Conservation (phyloP, 2,888 invertebrate genomes). For the Dendrolimus houi region DNA sequence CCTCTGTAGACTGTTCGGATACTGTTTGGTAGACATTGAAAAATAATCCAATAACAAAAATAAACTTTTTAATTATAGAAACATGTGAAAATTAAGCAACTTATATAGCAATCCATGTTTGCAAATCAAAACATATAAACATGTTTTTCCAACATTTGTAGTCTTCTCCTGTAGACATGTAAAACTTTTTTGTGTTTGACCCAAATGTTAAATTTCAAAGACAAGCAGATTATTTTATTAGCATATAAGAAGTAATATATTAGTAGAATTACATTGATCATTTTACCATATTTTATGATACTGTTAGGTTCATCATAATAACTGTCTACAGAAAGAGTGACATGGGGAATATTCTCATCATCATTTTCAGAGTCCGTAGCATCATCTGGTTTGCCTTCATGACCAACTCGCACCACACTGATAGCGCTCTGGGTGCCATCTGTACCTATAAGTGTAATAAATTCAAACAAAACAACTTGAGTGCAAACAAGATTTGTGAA, state of each 20-base stretch:
- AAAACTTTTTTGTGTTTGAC: too few relatives aligned
- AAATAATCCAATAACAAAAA: too few relatives aligned
- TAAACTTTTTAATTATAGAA: too few relatives aligned
- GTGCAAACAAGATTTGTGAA: too few relatives aligned
- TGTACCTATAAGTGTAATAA: conserved; percentile 37
- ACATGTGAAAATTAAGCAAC: too few relatives aligned
- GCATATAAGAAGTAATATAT: not conserved
- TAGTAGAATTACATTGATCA: not conserved
- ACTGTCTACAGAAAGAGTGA: conserved; percentile 80
- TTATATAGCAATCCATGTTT: too few relatives aligned
- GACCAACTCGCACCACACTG: conserved; percentile 77
- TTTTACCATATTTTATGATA: conserved; percentile 68
- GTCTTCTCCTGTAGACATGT: too few relatives aligned
- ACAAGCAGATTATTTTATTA: conserved; percentile 7
- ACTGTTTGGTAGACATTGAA: too few relatives aligned
- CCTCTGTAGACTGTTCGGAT: too few relatives aligned
- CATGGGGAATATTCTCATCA: conserved; percentile 78
- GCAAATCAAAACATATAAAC: too few relatives aligned
- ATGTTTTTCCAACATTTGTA: too few relatives aligned
- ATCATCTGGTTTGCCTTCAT: conserved; percentile 69
- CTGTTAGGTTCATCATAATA: conserved; percentile 77
- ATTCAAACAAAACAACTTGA: not conserved
- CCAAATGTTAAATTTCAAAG: not conserved
- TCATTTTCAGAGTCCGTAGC: conserved; percentile 75
- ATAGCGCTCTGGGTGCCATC: conserved; percentile 76